These are phyloP conservation scores for Drosophila ogumai DNA, from an alignment of 1,140 invertebrate genomes.

Conservation along the genomic window DNA sequence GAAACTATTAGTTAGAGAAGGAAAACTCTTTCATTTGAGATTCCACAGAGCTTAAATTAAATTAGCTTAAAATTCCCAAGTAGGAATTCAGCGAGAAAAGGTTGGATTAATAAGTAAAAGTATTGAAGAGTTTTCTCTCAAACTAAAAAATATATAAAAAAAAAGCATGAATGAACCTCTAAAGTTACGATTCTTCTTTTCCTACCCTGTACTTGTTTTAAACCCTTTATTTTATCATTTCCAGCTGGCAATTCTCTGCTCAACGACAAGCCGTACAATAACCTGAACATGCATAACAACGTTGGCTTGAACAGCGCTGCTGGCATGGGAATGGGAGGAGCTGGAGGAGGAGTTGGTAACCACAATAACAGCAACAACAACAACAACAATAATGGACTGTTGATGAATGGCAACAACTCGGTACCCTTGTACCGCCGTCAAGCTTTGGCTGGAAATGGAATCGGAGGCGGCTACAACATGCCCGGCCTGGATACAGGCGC, in stretches of 20 bases:
- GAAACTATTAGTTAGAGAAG: too few relatives aligned
- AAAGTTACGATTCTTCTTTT: neutral
- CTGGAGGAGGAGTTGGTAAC: neutral
- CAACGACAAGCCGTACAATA: conserved; percentile 65
- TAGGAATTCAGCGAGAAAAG: too few relatives aligned
- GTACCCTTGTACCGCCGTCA: conserved; percentile 86
- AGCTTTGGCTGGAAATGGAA: conserved; percentile 72
- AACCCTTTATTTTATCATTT: neutral
- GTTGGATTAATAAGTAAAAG: too few relatives aligned
- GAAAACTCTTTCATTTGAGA: too few relatives aligned
- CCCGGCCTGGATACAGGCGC: conserved; percentile 61
- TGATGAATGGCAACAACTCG: conserved; percentile 72
- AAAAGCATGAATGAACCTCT: neutral
- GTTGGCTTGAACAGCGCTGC: conserved; percentile 17
- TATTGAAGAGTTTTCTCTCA: neutral
- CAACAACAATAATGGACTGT: conserved; percentile 48
- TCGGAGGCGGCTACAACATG: conserved; percentile 67
- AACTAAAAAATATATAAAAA: neutral
- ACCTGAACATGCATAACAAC: conserved; percentile 61
- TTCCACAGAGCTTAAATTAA: too few relatives aligned
- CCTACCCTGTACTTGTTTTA: neutral
- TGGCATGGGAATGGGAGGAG: conserved; percentile 13
- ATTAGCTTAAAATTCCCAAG: too few relatives aligned
- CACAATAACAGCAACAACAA: conserved; percentile 27
- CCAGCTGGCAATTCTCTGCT: conserved; percentile 52